Evolutionary conservation across 2,113 vertebrate species (phyloP).

Genomic region (Coptodon bakossiorum): DNA sequence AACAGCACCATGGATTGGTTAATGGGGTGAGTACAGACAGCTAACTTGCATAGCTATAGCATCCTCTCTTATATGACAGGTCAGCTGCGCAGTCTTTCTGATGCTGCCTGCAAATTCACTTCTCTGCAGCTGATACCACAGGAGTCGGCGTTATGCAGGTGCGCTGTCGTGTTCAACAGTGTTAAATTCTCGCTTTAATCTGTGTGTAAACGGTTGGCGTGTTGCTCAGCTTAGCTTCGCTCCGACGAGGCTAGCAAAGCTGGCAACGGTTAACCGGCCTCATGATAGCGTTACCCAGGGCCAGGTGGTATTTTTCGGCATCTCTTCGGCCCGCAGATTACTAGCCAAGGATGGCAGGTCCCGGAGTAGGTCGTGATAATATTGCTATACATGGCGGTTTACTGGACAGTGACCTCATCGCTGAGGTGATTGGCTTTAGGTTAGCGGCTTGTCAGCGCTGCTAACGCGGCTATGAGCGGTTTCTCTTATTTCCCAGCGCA

Average conservation of each 20-base stretch:
- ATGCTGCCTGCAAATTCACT: background rate
- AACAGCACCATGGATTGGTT: slow-evolving; percentile 81
- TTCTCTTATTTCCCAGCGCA: slow-evolving; percentile 45
- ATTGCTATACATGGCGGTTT: background rate
- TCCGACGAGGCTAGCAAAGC: slow-evolving; percentile 24
- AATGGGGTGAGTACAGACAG: slow-evolving; percentile 80
- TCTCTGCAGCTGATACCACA: background rate
- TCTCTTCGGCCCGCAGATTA: background rate
- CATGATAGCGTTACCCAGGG: background rate
- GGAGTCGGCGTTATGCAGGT: background rate
- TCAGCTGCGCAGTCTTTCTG: slow-evolving; percentile 25
- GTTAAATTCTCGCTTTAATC: background rate
- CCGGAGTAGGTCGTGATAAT: background rate
- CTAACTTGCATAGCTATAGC: slow-evolving; percentile 28
- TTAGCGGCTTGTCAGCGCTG: slow-evolving; percentile 21
- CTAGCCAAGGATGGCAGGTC: background rate
- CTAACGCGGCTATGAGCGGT: slow-evolving; percentile 17
- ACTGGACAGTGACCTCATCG: background rate
- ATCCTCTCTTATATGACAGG: slow-evolving; percentile 11
- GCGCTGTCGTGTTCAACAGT: background rate
- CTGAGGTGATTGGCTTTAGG: background rate
- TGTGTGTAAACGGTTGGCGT: slow-evolving; percentile 1
- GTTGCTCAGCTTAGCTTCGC: slow-evolving; percentile 51
- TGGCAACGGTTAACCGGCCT: background rate
- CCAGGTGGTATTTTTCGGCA: background rate